Conservation (phyloP, 1,140 invertebrate genomes). For the Liolophura sinensis region DNA sequence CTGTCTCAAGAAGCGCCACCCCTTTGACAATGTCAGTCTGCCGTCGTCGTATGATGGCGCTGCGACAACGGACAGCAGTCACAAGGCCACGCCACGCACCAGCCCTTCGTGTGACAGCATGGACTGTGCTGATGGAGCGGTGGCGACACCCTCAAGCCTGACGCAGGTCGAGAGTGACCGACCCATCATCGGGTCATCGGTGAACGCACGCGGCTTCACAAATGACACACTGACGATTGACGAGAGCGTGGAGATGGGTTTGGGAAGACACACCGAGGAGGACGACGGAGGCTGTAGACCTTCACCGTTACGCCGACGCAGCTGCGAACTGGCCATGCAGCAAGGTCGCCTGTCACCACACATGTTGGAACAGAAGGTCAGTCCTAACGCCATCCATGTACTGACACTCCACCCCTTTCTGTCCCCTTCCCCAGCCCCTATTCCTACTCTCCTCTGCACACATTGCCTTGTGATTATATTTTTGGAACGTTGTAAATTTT, state of each 20-base stretch:
- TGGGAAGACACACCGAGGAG: slow-evolving; percentile 14
- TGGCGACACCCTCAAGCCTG: slow-evolving; percentile 10
- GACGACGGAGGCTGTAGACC: slow-evolving; percentile 9
- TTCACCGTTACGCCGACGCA: slow-evolving; percentile 26
- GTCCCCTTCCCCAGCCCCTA: too few species aligned
- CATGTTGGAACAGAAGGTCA: too few species aligned
- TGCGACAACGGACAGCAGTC: slow-evolving; percentile 8
- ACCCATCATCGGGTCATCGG: slow-evolving; percentile 17
- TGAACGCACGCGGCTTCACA: slow-evolving; percentile 3
- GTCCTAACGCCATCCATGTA: too few species aligned
- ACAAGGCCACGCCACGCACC: slow-evolving; percentile 5
- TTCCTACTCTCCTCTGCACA: too few species aligned
- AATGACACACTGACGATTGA: slow-evolving; percentile 12
- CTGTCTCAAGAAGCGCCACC: slow-evolving; percentile 10
- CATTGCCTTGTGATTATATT: too few species aligned
- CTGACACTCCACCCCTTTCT: too few species aligned
- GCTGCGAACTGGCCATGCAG: slow-evolving; percentile 43
- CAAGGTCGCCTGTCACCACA: slow-evolving; percentile 38
- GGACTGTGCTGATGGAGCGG: slow-evolving; percentile 11
- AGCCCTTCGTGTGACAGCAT: slow-evolving; percentile 18
- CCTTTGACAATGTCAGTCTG: slow-evolving; percentile 4
- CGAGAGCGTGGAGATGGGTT: slow-evolving; percentile 26
- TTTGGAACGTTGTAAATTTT: too few species aligned
- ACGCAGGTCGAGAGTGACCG: slow-evolving; percentile 46
- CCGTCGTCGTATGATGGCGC: slow-evolving; percentile 7